Evolutionary conservation across 2,888 invertebrate species (phyloP).

Genomic region (Leucania comma): DNA sequence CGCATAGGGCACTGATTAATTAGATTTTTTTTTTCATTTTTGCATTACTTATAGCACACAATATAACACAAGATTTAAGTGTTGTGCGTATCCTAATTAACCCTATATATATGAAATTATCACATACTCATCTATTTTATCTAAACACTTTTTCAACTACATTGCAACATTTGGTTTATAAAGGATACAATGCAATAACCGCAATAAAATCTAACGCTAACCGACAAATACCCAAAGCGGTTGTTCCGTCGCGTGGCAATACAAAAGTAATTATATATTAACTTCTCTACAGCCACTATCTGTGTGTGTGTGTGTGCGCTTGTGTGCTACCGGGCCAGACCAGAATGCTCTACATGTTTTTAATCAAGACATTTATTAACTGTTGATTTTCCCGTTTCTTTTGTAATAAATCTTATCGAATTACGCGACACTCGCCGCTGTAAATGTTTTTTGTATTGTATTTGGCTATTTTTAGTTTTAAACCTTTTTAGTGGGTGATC

Average conservation of each 20-base stretch:
- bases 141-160: neutral
- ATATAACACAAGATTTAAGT: no score
- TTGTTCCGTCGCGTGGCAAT: conserved; percentile 54
- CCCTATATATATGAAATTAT: neutral
- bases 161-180: neutral
- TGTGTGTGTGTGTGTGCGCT: conserved; percentile 17
- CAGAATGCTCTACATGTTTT: conserved; percentile 68
- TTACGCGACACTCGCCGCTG: conserved; percentile 48
- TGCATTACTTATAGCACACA: no score
- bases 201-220: conserved; percentile 56
- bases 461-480: neutral
- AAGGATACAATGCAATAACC: conserved; percentile 25
- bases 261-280: conserved; percentile 63
- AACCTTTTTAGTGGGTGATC: no score
- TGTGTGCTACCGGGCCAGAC: conserved; percentile 51
- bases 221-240: conserved; percentile 56
- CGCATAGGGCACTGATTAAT: neutral
- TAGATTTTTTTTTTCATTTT: neutral
- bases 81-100: no score
- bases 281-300: conserved; percentile 34
- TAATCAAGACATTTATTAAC: conserved; percentile 71
- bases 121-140: neutral
- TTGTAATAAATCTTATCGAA: conserved; percentile 67
- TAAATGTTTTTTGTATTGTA: conserved; percentile 9
- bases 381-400: conserved; percentile 69